Percentiles rank a stretch among this genome's conserved stretches.
phyloP scores from a whole-genome alignment of 2,888 invertebrate species.

The Nemapogon koenigi region DNA sequence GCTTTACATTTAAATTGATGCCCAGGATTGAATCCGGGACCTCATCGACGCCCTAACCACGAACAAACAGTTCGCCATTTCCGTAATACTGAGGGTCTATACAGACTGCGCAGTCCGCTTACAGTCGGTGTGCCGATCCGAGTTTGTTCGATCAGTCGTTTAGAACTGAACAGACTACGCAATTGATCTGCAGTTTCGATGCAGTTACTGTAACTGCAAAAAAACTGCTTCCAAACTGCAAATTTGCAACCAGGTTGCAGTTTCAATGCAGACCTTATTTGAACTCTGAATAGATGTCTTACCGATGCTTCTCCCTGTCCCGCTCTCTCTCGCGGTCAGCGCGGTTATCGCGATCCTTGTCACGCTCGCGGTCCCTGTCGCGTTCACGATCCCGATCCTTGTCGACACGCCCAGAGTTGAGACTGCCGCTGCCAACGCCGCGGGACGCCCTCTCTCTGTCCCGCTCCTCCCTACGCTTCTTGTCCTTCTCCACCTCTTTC shows the following conservation, averaged over 20 bases:
- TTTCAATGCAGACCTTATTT: neutral
- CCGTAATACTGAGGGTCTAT: too few species aligned
- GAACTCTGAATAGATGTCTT: neutral
- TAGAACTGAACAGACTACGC: too few species aligned
- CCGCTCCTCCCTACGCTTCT: slow-evolving; percentile 47
- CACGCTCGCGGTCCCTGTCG: slow-evolving; percentile 32
- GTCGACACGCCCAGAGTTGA: slow-evolving; percentile 46
- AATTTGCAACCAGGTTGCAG: neutral
- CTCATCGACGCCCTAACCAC: too few species aligned
- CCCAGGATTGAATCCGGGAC: too few species aligned
- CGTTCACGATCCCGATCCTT: slow-evolving; percentile 41
- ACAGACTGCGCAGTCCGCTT: too few species aligned
- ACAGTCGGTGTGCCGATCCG: too few species aligned
- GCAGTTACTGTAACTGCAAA: too few species aligned
- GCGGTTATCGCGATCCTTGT: slow-evolving; percentile 21
- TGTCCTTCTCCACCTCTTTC: slow-evolving; percentile 64
- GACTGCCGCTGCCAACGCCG: slow-evolving; percentile 43
- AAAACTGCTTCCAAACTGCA: too few species aligned
- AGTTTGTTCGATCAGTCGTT: too few species aligned
- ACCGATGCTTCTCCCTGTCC: slow-evolving; percentile 15
- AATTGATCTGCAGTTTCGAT: too few species aligned
- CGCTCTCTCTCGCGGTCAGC: slow-evolving; percentile 15
- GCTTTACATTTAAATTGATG: too few species aligned
- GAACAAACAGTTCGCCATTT: too few species aligned
- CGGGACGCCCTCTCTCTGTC: slow-evolving; percentile 40